Base-by-base conservation (phyloP, 2,797 vertebrate genomes). In the Lagorchestes hirsutus region DNA sequence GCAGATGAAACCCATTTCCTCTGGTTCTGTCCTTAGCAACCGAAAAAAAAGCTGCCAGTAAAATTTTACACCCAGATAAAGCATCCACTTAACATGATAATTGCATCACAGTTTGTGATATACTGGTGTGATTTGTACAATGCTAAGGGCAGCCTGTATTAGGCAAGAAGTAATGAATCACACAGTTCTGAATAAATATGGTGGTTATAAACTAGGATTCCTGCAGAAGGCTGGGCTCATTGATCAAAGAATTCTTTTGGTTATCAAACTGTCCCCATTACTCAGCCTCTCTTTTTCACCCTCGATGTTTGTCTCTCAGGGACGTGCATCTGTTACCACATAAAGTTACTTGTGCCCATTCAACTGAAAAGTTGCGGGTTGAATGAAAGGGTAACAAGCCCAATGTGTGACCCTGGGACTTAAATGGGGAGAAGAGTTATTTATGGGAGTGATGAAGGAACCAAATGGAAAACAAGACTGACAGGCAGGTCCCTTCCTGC, bases 391-490 rank as follows among this genome's bases (percentile, higher is more conserved):
- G 29, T 90, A 40, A 91, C 18, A 93, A 27, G 67, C 56, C 55
- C 74, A 46, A 24, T 46, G 22, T 46, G 74, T 1, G 56, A 14
- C 40, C 22, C 31, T 56, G 34, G 27, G 57, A 50, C 96, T 92
- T 94, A 12, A 62, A 74, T 54, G 22, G 18, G 67, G 22, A 74
- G 18, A 87, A 46, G 40, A 82, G 29, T 16, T 95, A 95, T 94
- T 55, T 56, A 59, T 31, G 82, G 57, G 82, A 93, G 97, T 40
- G 55, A 96, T 59, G 93, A 95, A 34, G 52, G 27, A 0, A 9
- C 92, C 62, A 95, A 94, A 59, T 96, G 55, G 59, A 90, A 50
- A 91, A 67, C 27, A 93, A 28, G 55, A 11, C 90, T 57, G 92
- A 96, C 50, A 91, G 93, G 52, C 40, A 90, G 92, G 67, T 58